Evolutionary conservation across 1,140 invertebrate species (phyloP).

Genomic region (Aphis gossypii): DNA sequence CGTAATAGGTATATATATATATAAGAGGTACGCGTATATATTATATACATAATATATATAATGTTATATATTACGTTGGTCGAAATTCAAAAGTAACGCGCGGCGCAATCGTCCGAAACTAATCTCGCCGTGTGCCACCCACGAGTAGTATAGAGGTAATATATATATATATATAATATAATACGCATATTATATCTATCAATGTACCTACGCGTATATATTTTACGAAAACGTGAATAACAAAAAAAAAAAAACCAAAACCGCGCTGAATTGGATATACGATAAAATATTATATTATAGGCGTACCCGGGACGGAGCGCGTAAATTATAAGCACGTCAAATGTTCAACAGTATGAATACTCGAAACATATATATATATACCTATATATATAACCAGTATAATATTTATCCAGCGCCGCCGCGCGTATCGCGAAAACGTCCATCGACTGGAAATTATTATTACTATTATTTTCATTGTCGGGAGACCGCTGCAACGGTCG

Average conservation of each 20-base stretch:
- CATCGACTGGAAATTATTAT: neutral
- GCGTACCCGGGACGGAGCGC: neutral
- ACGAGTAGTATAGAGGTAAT: neutral
- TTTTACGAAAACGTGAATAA: constrained; percentile 10
- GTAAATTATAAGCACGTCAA: constrained; percentile 1
- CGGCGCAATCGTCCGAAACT: constrained; percentile 15
- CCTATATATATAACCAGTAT: neutral
- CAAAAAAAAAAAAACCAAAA: neutral
- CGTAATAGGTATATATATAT: neutral
- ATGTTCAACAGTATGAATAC: neutral
- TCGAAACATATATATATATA: neutral
- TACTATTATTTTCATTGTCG: neutral
- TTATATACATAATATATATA: neutral
- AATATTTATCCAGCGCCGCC: neutral
- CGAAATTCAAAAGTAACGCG: constrained; percentile 30
- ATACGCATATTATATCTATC: neutral
- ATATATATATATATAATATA: neutral
- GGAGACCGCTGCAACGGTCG: neutral
- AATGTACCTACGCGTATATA: neutral
- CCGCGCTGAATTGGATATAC: neutral
- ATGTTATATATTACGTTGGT: constrained; percentile 19
- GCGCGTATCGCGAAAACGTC: neutral
- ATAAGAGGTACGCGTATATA: neutral
- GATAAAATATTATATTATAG: constrained; percentile 2
- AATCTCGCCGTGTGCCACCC: constrained; percentile 25